Evolutionary conservation across 2,797 vertebrate species (phyloP).

Genomic region (Cyclopterus lumpus): DNA sequence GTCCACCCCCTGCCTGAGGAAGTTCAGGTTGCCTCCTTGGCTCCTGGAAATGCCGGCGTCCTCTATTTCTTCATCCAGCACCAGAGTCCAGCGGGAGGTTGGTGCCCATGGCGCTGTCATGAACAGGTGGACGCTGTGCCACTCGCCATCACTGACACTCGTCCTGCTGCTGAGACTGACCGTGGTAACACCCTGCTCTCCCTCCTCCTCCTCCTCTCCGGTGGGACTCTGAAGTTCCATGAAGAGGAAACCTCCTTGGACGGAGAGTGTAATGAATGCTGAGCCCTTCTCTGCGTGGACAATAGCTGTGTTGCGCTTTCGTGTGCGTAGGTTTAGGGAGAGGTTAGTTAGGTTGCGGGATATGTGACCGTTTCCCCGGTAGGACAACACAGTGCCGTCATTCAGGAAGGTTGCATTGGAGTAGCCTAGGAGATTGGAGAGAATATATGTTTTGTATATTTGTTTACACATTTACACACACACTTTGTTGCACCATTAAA

Average conservation of each 20-base stretch:
- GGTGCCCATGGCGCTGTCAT: slow-evolving; percentile 85
- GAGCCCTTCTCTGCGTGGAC: slow-evolving; percentile 86
- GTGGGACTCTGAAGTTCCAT: slow-evolving; percentile 86
- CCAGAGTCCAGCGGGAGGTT: slow-evolving; percentile 87
- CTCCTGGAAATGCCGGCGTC: slow-evolving; percentile 79
- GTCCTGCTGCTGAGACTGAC: slow-evolving; percentile 82
- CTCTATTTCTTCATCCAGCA: slow-evolving; percentile 82
- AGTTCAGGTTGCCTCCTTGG: slow-evolving; percentile 87
- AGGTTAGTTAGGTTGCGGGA: slow-evolving; percentile 87
- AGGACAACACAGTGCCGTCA: slow-evolving; percentile 81
- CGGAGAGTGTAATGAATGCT: slow-evolving; percentile 83
- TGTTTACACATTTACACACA: background rate
- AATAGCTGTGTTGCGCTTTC: slow-evolving; percentile 78
- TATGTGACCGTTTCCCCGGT: slow-evolving; percentile 88
- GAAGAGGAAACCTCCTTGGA: slow-evolving; percentile 85
- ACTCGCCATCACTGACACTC: slow-evolving; percentile 85
- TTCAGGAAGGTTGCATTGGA: slow-evolving; percentile 88
- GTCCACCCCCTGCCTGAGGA: slow-evolving; percentile 86
- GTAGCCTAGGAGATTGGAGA: slow-evolving; percentile 79
- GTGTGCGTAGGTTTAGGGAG: slow-evolving; percentile 87
- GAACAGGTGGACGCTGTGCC: slow-evolving; percentile 87
- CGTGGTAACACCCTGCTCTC: slow-evolving; percentile 62
- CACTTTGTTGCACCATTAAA: background rate
- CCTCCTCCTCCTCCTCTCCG: background rate
- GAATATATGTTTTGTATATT: background rate